Base-by-base conservation (phyloP, 2,888 invertebrate species). In the Eulithis testata region DNA sequence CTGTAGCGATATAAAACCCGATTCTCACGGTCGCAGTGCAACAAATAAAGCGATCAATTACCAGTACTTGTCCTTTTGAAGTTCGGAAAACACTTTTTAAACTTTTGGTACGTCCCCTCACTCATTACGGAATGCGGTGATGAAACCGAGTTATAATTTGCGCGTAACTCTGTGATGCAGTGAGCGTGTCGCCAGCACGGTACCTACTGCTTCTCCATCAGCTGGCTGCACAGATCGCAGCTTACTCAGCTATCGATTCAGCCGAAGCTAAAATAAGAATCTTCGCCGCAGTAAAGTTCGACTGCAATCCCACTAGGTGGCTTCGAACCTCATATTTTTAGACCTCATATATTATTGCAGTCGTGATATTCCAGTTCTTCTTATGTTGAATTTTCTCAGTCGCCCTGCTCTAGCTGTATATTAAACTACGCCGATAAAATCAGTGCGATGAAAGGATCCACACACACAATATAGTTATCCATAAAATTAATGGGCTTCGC, bases 41-140 rank as follows among this genome's bases (percentile, higher is more conserved):
- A 40, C 43, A 49, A 59, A 47, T 12, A 63, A 63, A 63, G 53
- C 56, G 56, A 60, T 55, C 12, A 57, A 66, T 66, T 66, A 66
- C 66, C 66, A 56, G 60, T 49, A 53, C 56, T 56, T 37, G 51
- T 60, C 63, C 53, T 63, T 66, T 60, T 66, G 63, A 63, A 66
- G 60, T 60, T 56, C 11, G 66, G 66, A 63, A 66, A 66, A 63
- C 66, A 66, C 63, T 57, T 66, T 57, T 63, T 66, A 43, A 66
- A 63, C 66, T 63, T 66, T 52, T 66, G 63, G 57, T 60, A 66
- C 27, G 66, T 63, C 45, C 61, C 65, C 52, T 63, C 66, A 21
- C 56, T 63, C 66, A 66, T 66, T 53, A 55, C 60, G 56, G 31
- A 47, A 55, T 7, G 45, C 51, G 14, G 47, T 59, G 51, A 52